These are phyloP conservation scores for Pammene fasciana DNA, from an alignment of 2,888 invertebrate genomes.

Conservation along the genomic window DNA sequence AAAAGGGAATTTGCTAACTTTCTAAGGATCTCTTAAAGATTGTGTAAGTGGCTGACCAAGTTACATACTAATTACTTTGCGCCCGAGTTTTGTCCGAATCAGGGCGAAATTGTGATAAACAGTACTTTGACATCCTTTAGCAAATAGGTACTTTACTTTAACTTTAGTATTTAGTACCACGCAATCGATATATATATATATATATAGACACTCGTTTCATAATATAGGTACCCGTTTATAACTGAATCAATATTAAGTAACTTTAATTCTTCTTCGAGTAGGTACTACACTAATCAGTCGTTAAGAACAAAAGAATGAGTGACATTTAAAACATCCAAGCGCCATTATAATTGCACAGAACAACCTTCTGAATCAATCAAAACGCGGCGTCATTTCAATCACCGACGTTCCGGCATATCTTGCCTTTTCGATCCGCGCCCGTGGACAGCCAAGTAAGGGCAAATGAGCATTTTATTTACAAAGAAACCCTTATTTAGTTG, in stretches of 20 bases:
- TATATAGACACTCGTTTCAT: too few species aligned
- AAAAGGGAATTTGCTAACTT: conserved; percentile 49
- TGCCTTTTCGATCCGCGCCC: conserved; percentile 67
- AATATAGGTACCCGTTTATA: too few species aligned
- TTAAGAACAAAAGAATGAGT: conserved; percentile 7
- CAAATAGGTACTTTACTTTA: too few species aligned
- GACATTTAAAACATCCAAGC: conserved; percentile 23
- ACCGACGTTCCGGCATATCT: conserved; percentile 72
- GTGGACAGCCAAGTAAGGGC: conserved; percentile 69
- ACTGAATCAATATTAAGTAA: too few species aligned
- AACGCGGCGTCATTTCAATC: conserved; percentile 52
- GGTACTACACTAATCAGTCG: neutral
- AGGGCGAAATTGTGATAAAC: conserved; percentile 7
- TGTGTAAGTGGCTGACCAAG: conserved; percentile 49
- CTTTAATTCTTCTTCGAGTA: too few species aligned
- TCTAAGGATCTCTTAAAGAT: conserved; percentile 48
- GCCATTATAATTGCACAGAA: conserved; percentile 35
- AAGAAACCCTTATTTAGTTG: conserved; percentile 75
- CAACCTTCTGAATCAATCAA: conserved; percentile 52
- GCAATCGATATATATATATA: too few species aligned
- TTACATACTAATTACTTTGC: conserved; percentile 52
- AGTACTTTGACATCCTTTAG: too few species aligned
- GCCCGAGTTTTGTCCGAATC: neutral
- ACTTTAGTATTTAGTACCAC: too few species aligned
- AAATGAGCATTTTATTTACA: conserved; percentile 67